Evolutionary conservation across 1,140 invertebrate genomes (phyloP), one percentile per base, ranked within the genome.

Genomic region (Leptestheria dahalacensis): DNA sequence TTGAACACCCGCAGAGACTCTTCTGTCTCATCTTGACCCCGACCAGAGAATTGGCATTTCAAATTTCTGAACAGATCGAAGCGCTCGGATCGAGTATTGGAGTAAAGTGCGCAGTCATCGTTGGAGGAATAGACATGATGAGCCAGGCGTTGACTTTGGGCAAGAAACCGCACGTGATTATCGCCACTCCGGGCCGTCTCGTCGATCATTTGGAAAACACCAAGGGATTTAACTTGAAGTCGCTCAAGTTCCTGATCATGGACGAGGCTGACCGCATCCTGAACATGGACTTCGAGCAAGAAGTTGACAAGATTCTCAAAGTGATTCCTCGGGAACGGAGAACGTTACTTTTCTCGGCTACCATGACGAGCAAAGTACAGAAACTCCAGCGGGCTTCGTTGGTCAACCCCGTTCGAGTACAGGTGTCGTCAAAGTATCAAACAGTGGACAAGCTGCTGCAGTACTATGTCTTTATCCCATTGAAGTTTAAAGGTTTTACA

Each of bases 91-190:
- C 84, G 20, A 77, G 75, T 61, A 93, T 98, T 68, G 93, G 93
- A 53, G 84, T 97, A 1, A 93, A 96, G 78, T 88, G 85, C 78
- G 90, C 83, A 63, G 92, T 97, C 1, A 87, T 99, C 68, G 93
- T 99, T 47, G 96, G 96, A 59, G 96, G 96, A 2, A 94, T 97
- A 79, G 93, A 98, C 69, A 97, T 97, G 91, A 86, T 91, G 66
- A 83, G 88, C 0, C 96, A 99, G 70, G 82, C 89, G 0, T 70
- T 97, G 49, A 78, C 85, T 64, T 71, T 99, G 20, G 88, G 90
- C 0, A 97, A 95, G 68, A 95, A 96, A 67, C 94, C 94, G 11
- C 94, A 97, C 67, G 84, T 97, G 61, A 81, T 98, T 51, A 90
- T 98, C 61, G 89, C 89, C 2, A 96, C 91, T 0, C 91, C 91